Evolutionary conservation across 2,797 vertebrate genomes (phyloP), one percentile per base, ranked within the genome.

Genomic region (Rhodeus uyekii): DNA sequence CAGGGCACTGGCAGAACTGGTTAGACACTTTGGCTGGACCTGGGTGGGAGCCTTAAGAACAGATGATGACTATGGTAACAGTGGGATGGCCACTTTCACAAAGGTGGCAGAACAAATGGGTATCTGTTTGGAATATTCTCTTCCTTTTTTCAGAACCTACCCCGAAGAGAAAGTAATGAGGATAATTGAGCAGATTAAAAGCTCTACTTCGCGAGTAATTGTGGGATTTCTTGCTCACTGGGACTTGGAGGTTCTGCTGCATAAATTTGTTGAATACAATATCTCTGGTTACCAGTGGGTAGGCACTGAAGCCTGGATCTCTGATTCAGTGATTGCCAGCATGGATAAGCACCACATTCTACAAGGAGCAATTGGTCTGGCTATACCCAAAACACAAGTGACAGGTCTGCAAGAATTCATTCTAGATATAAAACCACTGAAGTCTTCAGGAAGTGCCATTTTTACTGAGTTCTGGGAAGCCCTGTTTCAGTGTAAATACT

Each of bases 1-100:
- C 88, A 92, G 92, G 92, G 92, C 90, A 0, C 83, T 94, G 19
- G 94, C 92, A 22, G 86, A 92, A 91, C 84, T 94, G 69, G 90
- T 94, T 39, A 93, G 92, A 61, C 87, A 92, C 77, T 94, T 94
- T 78, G 93, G 93, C 4, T 95, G 94, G 94, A 95, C 91, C 4
- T 95, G 93, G 93, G 90, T 95, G 61, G 94, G 94, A 64, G 91
- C 92, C 2, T 78, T 95, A 2, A 87, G 91, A 88, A 87, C 82
- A 7, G 91, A 95, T 83, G 85, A 91, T 85, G 94, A 93, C 81
- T 91, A 90, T 38, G 90, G 90, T 5, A 87, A 83, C 48, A 87
- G 55, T 46, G 89, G 89, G 10, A 88, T 89, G 79, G 87, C 88
- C 18, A 83, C 86, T 14, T 90, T 90, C 68, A 61, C 86, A 4